Base-by-base conservation (phyloP, 1,140 invertebrate genomes). In the Oscheius sp. region DNA sequence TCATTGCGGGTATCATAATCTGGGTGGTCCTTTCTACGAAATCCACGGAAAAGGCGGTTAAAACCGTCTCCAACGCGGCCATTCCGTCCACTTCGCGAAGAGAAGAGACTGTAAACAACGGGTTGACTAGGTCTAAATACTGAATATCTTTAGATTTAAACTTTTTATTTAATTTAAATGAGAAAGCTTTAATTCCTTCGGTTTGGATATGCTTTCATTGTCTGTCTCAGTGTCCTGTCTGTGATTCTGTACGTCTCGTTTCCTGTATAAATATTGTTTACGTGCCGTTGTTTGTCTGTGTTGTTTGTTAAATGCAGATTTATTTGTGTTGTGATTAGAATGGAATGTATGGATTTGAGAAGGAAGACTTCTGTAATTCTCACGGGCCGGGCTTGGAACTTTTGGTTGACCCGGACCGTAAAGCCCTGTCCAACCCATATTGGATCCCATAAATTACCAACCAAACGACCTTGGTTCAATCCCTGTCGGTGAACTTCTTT, bases 1-100 rank as follows among this genome's bases (percentile, higher is more conserved):
- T 82, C 38, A 67, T 82, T 62, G 74, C 64, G 65, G 81, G 74
- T 31, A 74, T 81, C 32, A 76, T 84, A 46, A 63, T 84, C 31
- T 82, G 82, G 77, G 45, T 82, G n/a, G 52, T 74, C n/a, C 38
- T 80, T n/a, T 52, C 67, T 3, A 81, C 58, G 13, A 28, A 32
- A 35, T 31, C 64, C 2, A 63, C 35, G 31, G 28, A 42, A 23
- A 76, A 13, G 73, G 42, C 61, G n/a, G 28, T 58, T 34, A 13
- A 68, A 71, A 49, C 28, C 20, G 61, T 34, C 28, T 31, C 46
- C 10, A 67, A 59, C 26, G 58, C 58, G 28, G 46, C 26, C 38
- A 46, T 63, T 23, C 3, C 46, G 45, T 31, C 66, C 2, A 42
- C 32, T 4, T 1, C 38, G 18, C 45, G 73, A 65, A 28, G 49